phyloP scores from a whole-genome alignment of 2,888 invertebrate genomes.

The Nomada flava region DNA sequence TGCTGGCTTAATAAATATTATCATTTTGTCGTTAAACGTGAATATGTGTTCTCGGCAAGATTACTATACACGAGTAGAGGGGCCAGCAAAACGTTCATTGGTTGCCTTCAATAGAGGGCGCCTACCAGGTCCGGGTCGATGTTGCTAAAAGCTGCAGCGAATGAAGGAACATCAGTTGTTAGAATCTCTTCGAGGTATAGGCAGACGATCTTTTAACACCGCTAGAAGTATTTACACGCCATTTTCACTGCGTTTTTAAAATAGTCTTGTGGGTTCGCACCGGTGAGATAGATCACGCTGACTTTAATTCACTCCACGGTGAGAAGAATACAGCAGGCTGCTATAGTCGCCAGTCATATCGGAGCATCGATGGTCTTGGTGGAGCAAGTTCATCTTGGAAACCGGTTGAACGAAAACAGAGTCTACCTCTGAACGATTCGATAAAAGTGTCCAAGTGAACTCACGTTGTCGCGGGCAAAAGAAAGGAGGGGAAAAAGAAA shows the following conservation, averaged over 20 bases:
- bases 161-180: constrained; percentile 66
- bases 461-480: not conserved
- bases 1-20: constrained; percentile 4
- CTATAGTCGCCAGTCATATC: not conserved
- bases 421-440: not conserved
- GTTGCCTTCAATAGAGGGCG: constrained; percentile 58
- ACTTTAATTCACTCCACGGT: not conserved
- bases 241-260: not conserved
- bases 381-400: constrained; percentile 8
- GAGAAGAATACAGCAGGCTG: not conserved
- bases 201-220: not conserved
- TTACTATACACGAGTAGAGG: constrained; percentile 47
- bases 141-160: constrained; percentile 77
- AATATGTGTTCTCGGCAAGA: constrained; percentile 33
- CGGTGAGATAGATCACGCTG: not conserved
- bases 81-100: constrained; percentile 54
- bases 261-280: not conserved
- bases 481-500: not conserved
- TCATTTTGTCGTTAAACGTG: constrained; percentile 30
- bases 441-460: constrained; percentile 3
- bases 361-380: not conserved
- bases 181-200: constrained; percentile 42
- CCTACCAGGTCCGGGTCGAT: constrained; percentile 76
- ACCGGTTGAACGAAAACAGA: constrained; percentile 34
- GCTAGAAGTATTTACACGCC: not conserved